Evolutionary conservation across 2,797 vertebrate genomes (phyloP), one percentile per base, ranked within the genome.

Genomic region (Malurus splendens): DNA sequence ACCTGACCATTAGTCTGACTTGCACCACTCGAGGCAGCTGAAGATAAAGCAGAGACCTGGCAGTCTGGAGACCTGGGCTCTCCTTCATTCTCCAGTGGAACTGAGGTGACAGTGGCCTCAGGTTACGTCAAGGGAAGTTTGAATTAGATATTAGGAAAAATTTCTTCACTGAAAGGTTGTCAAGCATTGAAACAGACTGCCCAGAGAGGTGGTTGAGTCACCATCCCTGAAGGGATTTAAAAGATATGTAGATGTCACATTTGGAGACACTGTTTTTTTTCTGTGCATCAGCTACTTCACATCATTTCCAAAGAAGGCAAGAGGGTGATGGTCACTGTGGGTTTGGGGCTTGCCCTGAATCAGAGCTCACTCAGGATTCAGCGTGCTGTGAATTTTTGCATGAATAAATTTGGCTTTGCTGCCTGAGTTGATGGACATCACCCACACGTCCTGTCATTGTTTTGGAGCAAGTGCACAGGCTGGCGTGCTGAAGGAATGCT

Each of bases 401-500:
- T 56, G 22, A 72, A 77, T 67, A 65, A 68, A 80, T 81, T 2
- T 36, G 44, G 18, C 20, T 83, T 86, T 87, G n/a, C 73, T 48
- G 18, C 79, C 27, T 36, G 17, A 76, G 48, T 61, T 65, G 74
- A 52, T 39, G 68, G 74, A 60, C 36, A 18, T 66, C 60, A 48
- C 41, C 51, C 62, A 42, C 57, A 54, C 2, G 1, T 23, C 48
- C 22, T 78, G 42, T 16, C 54, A 48, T 59, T 7, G 2, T 59
- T 80, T 81, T 33, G 41, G 71, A 93, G 82, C 30, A 66, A 64
- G 39, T 22, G 61, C 27, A 25, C 18, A 44, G 4, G 38, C 56
- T 91, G 86, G 51, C 75, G 77, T 91, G 70, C 68, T 65, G 59
- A 84, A 82, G 92, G 87, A 94, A 92, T 47, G 76, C 12, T 1